Conservation (phyloP, 2,888 invertebrate genomes). For the Megaustenia siamemsis region DNA sequence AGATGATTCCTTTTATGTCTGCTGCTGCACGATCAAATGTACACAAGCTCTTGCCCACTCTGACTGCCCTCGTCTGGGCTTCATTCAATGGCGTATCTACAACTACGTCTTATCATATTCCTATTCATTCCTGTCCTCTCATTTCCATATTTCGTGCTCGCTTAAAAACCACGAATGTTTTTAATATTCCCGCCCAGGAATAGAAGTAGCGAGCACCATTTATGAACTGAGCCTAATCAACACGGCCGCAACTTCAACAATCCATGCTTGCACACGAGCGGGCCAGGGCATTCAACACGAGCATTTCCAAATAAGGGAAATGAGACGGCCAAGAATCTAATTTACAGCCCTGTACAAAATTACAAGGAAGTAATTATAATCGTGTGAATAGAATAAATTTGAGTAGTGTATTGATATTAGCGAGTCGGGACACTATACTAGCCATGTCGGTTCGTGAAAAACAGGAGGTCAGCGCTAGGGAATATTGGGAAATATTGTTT, state of each 20-base stretch:
- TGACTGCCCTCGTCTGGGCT: neutral
- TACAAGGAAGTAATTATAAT: conserved; percentile 48
- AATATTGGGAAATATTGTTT: no score
- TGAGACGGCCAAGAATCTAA: conserved; percentile 26
- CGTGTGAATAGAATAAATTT: conserved; percentile 43
- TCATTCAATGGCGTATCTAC: neutral
- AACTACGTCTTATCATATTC: neutral
- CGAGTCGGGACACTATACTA: neutral
- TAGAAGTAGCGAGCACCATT: neutral
- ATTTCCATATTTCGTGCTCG: conserved; percentile 40
- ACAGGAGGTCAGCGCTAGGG: neutral
- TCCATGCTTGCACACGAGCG: conserved; percentile 12
- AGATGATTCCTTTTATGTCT: no score
- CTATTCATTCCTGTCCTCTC: neutral
- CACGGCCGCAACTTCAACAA: conserved; percentile 26
- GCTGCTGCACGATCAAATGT: neutral
- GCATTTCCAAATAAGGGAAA: neutral
- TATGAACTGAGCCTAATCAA: conserved; percentile 35
- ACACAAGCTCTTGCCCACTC: neutral
- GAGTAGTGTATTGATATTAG: conserved; percentile 31
- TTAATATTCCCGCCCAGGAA: conserved; percentile 22
- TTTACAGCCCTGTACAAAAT: conserved; percentile 34
- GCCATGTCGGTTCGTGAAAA: neutral
- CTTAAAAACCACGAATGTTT: conserved; percentile 29
- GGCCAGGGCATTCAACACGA: neutral